Base-by-base conservation (phyloP, 2,113 vertebrate genomes). In the Perca flavescens region DNA sequence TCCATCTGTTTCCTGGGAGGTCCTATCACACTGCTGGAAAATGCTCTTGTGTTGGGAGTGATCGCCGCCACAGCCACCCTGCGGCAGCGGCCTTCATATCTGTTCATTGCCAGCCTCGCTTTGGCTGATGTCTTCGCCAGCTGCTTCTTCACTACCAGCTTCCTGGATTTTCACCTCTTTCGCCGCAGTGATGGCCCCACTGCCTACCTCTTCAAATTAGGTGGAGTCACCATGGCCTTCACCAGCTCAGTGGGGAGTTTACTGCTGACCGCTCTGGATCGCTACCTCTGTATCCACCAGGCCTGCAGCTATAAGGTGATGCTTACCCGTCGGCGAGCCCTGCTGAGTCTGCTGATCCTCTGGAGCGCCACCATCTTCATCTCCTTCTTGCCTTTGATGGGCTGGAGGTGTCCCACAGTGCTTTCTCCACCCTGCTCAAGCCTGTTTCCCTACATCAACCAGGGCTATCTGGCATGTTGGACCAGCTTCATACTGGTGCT, bases 91-190 rank as follows among this genome's bases (percentile, higher is more conserved):
- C 97, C 98, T 36, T 97, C 97, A 0, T 98, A 97, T 85, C 91
- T 99, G 54, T 97, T 99, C 86, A 97, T 98, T 0, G 94, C 95
- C 91, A 99, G 96, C 94, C 79, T 99, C 40, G 97, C 97, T 15
- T 83, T 95, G 78, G 98, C 97, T 0, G 98, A 99, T 79, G 76
- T 96, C 34, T 95, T 98, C 14, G 97, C 97, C 88, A 98, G 97
- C 73, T 87, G 96, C 75, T 94, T 96, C 78, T 99, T 97, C 21
- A 96, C 95, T 84, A 93, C 85, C 86, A 97, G 92, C 80, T 99
- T 99, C 25, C 67, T 99, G 40, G 93, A 95, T 63, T 99, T 99
- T 83, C 98, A 99, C 0, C 95, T 99, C 54, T 96, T 96, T 57
- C 74, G 70, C 0, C 46, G 46, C 0, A 66, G 28, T 0, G 94